Conservation (phyloP, 2,797 vertebrate genomes). For the Sebastes dallii region DNA sequence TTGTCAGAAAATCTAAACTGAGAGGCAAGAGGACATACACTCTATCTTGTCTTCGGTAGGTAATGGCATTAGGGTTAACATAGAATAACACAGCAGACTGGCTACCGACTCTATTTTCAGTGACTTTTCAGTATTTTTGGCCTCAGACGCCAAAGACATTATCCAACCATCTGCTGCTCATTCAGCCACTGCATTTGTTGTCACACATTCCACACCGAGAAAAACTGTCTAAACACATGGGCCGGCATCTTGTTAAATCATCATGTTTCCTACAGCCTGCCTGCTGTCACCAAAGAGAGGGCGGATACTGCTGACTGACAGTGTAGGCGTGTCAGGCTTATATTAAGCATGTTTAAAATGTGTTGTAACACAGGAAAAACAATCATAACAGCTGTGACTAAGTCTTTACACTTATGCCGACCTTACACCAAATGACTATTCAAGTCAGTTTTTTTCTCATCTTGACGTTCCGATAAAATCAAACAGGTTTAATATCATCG, state of each 20-base stretch:
- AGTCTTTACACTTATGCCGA: too few species aligned
- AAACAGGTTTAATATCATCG: too few species aligned
- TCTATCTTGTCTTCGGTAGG: neutral
- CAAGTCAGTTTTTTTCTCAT: too few species aligned
- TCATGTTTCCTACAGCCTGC: neutral
- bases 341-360: neutral
- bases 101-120: neutral
- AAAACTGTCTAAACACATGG: neutral
- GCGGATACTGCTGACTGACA: neutral
- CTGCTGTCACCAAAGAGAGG: neutral
- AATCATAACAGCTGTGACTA: too few species aligned
- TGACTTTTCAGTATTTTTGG: neutral
- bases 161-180: constrained; percentile 11
- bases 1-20: neutral
- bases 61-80: neutral
- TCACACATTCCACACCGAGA: neutral
- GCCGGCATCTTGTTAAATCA: neutral
- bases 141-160: neutral
- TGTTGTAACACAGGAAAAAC: neutral
- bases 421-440: too few species aligned
- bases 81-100: neutral
- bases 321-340: too few species aligned
- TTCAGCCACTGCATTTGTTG: neutral
- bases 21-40: neutral
- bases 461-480: too few species aligned